phyloP scores from a whole-genome alignment of 2,113 vertebrate species.

The Alectura lathami region DNA sequence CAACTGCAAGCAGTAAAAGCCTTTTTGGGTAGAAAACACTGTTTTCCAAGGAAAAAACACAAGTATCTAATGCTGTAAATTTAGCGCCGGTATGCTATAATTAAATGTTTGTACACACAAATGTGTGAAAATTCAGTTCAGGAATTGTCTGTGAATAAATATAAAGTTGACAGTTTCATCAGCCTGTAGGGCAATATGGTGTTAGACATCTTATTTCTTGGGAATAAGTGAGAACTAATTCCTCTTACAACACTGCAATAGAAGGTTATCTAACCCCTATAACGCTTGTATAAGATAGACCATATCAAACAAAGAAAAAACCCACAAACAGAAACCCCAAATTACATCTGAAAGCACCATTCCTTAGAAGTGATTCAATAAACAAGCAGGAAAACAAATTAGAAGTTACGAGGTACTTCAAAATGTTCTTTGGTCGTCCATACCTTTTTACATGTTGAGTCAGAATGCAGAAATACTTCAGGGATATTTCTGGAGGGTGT shows the following conservation, averaged over 20 bases:
- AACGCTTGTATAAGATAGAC: neutral
- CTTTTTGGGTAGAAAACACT: neutral
- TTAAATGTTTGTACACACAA: conserved; percentile 8
- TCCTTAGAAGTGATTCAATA: neutral
- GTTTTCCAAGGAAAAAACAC: conserved; percentile 40
- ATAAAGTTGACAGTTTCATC: conserved; percentile 12
- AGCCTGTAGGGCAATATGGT: neutral
- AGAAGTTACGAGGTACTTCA: neutral
- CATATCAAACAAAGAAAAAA: neutral
- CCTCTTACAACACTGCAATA: neutral
- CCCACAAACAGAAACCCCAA: neutral
- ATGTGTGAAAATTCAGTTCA: neutral
- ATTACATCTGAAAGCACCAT: neutral
- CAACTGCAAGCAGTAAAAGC: neutral
- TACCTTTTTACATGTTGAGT: neutral
- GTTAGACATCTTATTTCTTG: neutral
- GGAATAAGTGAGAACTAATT: neutral
- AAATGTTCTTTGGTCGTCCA: neutral
- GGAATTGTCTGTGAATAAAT: conserved; percentile 38
- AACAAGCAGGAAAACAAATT: neutral
- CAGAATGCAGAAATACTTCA: neutral
- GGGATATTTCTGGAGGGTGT: neutral
- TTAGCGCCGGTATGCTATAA: conserved; percentile 8
- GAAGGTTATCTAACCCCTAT: neutral
- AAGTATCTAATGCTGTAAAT: conserved; percentile 29